Percentiles rank a stretch among this genome's conserved stretches.
Conservation (phyloP, 2,797 vertebrate species). For the Hydrophis major region DNA sequence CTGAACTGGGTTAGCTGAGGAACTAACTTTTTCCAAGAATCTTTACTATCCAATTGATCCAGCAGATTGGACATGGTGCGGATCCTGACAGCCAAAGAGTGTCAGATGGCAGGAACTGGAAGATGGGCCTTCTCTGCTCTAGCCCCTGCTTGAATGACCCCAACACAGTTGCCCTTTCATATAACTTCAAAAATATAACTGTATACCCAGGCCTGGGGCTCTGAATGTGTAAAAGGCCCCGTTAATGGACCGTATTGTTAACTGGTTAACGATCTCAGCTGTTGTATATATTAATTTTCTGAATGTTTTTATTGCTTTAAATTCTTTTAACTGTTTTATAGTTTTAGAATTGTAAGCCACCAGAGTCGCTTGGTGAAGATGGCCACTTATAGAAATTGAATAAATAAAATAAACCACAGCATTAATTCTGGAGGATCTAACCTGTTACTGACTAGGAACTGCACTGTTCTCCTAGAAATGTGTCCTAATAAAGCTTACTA, state of each 20-base stretch:
- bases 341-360: neutral
- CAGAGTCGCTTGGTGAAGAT: neutral
- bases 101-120: neutral
- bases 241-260: neutral
- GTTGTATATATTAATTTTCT: neutral
- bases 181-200: neutral
- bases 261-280: neutral
- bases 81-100: neutral
- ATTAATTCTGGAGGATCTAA: neutral
- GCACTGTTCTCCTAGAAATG: conserved; percentile 41
- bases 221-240: neutral
- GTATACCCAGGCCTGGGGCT: neutral
- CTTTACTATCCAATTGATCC: neutral
- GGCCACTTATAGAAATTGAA: no score
- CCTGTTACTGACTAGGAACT: conserved; percentile 18
- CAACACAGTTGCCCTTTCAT: neutral
- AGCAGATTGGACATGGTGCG: neutral
- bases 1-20: neutral
- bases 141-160: no score
- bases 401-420: neutral
- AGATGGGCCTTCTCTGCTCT: neutral
- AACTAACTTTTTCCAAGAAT: neutral
- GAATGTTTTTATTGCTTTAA: neutral
- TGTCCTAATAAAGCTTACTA: conserved; percentile 45
- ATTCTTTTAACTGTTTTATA: neutral